Base-by-base conservation (phyloP, 53 echinoderm and acorn worm species). In the Echinarachnius parma region DNA sequence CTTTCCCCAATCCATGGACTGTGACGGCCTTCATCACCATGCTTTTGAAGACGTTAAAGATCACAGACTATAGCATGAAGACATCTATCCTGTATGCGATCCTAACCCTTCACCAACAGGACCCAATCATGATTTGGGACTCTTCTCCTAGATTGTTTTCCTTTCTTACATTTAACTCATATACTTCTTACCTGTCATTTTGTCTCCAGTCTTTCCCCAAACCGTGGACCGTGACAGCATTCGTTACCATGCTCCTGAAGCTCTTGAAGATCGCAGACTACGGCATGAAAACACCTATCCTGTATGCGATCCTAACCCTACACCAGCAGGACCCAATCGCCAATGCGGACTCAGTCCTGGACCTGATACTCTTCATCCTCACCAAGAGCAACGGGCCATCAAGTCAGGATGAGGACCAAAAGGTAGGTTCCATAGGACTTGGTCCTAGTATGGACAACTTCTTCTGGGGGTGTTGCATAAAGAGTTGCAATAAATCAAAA, bases 181-280 rank as follows among this genome's bases (percentile, higher is more conserved):
- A n/a, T n/a, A n/a, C n/a, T n/a, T n/a, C n/a, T n/a, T n/a, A n/a
- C n/a, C n/a, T n/a, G n/a, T n/a, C n/a, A n/a, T n/a, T n/a, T n/a
- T n/a, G n/a, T n/a, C n/a, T 61, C 16, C 59, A 95, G 91, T 85
- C 87, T 4, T 95, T 95, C 67, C 96, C 96, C 25, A 95, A 95
- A 31, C 96, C 96, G 11, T 87, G 96, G 90, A 91, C 87, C 11
- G 85, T 87, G 4, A 84, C 82, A 4, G 85, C 77, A 21, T 91
- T 95, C 31, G 81, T 87, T 25, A 78, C 87, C 50, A 95, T 90
- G 87, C 82, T 95, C 22, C 85, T 95, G 46, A 78, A 84, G 7
- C 82, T 95, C 26, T 70, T 89, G 50, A 95, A 95, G 84, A 95
- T 95, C 4, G 81, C 95, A 3, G 95, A 95, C 74, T 95, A 87